These are phyloP conservation scores for Gobionotothen gibberifrons DNA, from an alignment of 2,797 vertebrate species.

Conservation along the genomic window DNA sequence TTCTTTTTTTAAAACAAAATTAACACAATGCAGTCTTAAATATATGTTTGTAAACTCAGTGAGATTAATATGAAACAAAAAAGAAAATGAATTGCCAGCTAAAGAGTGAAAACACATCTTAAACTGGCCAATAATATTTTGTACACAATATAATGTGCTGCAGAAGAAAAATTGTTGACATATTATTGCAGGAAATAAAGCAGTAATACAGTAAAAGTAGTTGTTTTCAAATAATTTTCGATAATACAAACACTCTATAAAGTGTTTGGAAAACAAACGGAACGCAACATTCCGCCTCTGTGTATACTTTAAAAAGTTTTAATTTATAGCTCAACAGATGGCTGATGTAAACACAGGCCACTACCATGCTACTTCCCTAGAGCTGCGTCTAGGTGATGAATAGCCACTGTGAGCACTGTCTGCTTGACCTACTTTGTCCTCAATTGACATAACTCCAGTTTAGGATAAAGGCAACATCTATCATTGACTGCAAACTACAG, in stretches of 20 bases:
- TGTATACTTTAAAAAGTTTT: conserved; percentile 21
- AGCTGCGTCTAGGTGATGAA: conserved; percentile 65
- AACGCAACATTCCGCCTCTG: conserved; percentile 22
- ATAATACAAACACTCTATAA: not conserved
- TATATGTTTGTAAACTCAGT: not conserved
- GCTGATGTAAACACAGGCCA: conserved; percentile 56
- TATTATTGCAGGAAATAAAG: not conserved
- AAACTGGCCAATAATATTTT: not conserved
- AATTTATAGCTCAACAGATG: conserved; percentile 66
- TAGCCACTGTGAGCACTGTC: conserved; percentile 64
- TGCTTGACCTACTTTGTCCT: conserved; percentile 71
- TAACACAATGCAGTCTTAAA: not conserved
- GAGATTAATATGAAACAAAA: not conserved
- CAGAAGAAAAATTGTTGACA: not conserved
- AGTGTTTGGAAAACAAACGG: not conserved
- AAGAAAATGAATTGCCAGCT: not conserved
- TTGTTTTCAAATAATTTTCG: not conserved
- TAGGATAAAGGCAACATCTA: conserved; percentile 63
- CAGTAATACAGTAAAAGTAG: not conserved
- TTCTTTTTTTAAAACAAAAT: too few species aligned
- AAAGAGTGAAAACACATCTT: not conserved
- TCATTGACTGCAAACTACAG: conserved; percentile 52
- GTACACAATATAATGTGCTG: not conserved
- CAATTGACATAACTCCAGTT: conserved; percentile 72
- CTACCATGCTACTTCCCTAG: conserved; percentile 55